Conservation (phyloP, 1,140 invertebrate species). For the Drosophila elegans region DNA sequence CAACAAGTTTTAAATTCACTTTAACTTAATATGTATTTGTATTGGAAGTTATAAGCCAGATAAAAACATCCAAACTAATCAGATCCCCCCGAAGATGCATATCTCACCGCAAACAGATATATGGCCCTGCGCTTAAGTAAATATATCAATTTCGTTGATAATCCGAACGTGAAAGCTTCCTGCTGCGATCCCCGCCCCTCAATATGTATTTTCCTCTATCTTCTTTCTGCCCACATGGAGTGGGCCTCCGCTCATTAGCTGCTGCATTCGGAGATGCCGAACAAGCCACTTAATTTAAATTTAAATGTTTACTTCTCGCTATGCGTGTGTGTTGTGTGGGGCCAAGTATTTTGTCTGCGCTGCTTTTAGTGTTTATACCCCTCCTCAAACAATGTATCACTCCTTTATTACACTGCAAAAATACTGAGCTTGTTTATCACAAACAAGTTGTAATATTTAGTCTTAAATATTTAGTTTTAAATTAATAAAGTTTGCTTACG, state of each 20-base stretch:
- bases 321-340: constrained; percentile 71
- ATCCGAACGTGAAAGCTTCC: constrained; percentile 59
- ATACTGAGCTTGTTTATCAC: background rate
- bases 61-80: background rate
- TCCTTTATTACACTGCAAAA: constrained; percentile 18
- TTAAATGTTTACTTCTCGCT: constrained; percentile 80
- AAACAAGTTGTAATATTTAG: background rate
- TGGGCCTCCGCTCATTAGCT: constrained; percentile 65
- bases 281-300: constrained; percentile 83
- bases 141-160: constrained; percentile 60
- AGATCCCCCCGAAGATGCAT: constrained; percentile 27
- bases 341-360: constrained; percentile 69
- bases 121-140: constrained; percentile 39
- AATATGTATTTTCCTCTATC: background rate
- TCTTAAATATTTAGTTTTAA: too few relatives aligned
- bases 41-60: background rate
- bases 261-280: constrained; percentile 74
- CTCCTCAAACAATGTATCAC: constrained; percentile 7
- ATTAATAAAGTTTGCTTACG: too few relatives aligned
- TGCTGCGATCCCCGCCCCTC: constrained; percentile 36
- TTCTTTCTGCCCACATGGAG: constrained; percentile 20
- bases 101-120: constrained; percentile 3
- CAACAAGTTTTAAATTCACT: background rate
- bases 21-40: background rate
- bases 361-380: constrained; percentile 11